A percentile compares a stretch with the other conserved stretches of the same genome.
phyloP scores from a whole-genome alignment of 2,113 vertebrate genomes.

The Bufo gargarizans region DNA sequence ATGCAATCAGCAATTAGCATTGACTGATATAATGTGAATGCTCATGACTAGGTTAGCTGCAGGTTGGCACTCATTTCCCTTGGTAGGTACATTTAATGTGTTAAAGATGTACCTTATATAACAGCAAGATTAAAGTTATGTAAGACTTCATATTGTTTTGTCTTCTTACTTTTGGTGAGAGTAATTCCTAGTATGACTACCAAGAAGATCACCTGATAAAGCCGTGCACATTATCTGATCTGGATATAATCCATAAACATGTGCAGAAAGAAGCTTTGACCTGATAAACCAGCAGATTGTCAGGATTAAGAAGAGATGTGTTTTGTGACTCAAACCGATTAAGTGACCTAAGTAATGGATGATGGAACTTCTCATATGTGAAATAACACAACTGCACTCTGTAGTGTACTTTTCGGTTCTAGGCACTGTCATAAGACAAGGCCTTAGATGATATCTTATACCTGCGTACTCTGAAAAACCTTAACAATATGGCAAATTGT shows the following conservation, averaged over 20 bases:
- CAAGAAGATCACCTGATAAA: conserved; percentile 55
- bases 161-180: conserved; percentile 25
- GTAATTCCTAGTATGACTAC: conserved; percentile 2
- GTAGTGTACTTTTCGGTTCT: background rate
- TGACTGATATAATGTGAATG: background rate
- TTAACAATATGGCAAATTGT: background rate
- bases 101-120: background rate
- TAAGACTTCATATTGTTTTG: conserved; percentile 1
- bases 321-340: conserved; percentile 56
- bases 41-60: background rate
- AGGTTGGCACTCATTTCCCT: background rate
- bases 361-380: conserved; percentile 39
- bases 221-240: conserved; percentile 54
- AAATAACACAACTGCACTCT: background rate
- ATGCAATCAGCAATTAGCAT: background rate
- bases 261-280: conserved; percentile 60
- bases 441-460: background rate
- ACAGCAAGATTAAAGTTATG: background rate
- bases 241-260: conserved; percentile 55
- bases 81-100: background rate
- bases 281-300: conserved; percentile 59
- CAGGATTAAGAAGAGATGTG: conserved; percentile 56
- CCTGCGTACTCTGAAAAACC: background rate
- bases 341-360: conserved; percentile 43
- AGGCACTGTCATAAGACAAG: background rate